A percentile compares a stretch with the other conserved stretches of the same genome.
Evolutionary conservation across 2,888 invertebrate species (phyloP).

Genomic region (Tetranychus truncatus): DNA sequence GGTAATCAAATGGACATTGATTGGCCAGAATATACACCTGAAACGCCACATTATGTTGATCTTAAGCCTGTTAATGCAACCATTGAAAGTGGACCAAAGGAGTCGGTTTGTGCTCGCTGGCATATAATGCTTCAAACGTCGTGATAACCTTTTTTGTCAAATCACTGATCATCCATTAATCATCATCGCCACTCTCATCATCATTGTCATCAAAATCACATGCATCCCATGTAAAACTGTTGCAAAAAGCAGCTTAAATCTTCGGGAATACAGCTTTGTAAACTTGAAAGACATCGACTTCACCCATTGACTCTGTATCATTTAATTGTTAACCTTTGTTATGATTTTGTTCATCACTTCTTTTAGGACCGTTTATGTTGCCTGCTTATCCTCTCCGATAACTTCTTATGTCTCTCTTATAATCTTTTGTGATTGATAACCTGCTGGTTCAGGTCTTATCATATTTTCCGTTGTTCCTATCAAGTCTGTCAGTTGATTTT

Average conservation of each 20-base stretch:
- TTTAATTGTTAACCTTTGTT: neutral
- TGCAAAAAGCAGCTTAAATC: too few species aligned
- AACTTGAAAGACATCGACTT: too few species aligned
- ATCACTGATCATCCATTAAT: neutral
- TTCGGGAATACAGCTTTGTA: too few species aligned
- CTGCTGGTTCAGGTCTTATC: neutral
- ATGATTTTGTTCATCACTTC: neutral
- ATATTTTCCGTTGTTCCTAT: neutral
- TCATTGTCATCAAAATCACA: neutral
- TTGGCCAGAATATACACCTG: constrained; percentile 3
- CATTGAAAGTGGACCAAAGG: constrained; percentile 9
- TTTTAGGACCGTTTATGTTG: neutral
- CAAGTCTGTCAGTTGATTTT: neutral
- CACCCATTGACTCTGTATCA: neutral
- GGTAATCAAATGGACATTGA: neutral
- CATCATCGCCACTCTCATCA: neutral
- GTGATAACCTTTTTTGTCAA: neutral
- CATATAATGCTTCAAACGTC: constrained; percentile 9
- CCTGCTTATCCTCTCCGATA: neutral
- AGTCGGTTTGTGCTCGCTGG: neutral
- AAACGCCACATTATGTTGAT: constrained; percentile 2
- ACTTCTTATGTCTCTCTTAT: too few species aligned
- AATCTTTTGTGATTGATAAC: neutral
- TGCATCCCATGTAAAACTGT: neutral
- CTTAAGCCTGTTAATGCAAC: neutral